Percentiles rank a stretch among this genome's conserved stretches.
Evolutionary conservation across 2,113 vertebrate species (phyloP).

Genomic region (Hoplias malabaricus): DNA sequence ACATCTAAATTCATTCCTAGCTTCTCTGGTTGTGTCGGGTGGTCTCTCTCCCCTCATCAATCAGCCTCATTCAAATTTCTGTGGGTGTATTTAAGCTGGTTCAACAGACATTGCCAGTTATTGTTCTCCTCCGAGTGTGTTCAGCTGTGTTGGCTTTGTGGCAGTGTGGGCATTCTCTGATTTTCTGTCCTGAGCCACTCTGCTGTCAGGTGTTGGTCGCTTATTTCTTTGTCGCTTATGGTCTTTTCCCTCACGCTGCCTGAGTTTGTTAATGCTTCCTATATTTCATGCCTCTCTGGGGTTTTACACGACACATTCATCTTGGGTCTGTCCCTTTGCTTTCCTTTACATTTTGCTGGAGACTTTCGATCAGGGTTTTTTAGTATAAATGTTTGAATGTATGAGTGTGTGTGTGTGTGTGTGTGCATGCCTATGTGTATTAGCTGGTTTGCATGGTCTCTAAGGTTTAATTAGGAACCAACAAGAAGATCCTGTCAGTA

Average conservation of each 20-base stretch:
- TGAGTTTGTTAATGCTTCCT: no score
- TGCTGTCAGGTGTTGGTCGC: not conserved
- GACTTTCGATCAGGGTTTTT: not conserved
- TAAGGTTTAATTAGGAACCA: conserved; percentile 64
- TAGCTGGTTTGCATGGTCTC: conserved; percentile 30
- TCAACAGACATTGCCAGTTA: no score
- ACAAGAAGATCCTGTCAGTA: conserved; percentile 27
- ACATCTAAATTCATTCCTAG: no score
- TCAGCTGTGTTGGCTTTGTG: not conserved
- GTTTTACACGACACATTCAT: not conserved
- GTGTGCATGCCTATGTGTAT: not conserved
- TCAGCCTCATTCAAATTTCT: no score
- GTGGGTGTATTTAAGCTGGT: no score
- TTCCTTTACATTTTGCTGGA: not conserved
- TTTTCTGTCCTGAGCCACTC: not conserved
- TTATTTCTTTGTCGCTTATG: not conserved
- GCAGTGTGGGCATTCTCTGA: not conserved
- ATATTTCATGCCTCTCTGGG: not conserved
- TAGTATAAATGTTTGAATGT: conserved; percentile 27
- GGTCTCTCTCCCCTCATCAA: no score
- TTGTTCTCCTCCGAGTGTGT: no score
- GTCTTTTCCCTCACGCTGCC: not conserved
- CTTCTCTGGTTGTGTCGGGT: no score
- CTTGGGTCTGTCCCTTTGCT: not conserved
- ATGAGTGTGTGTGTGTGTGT: conserved; percentile 1